Percentiles rank a stretch among this genome's conserved stretches.
Evolutionary conservation across 2,888 invertebrate genomes (phyloP).

Genomic region (Drosophila lacicola): DNA sequence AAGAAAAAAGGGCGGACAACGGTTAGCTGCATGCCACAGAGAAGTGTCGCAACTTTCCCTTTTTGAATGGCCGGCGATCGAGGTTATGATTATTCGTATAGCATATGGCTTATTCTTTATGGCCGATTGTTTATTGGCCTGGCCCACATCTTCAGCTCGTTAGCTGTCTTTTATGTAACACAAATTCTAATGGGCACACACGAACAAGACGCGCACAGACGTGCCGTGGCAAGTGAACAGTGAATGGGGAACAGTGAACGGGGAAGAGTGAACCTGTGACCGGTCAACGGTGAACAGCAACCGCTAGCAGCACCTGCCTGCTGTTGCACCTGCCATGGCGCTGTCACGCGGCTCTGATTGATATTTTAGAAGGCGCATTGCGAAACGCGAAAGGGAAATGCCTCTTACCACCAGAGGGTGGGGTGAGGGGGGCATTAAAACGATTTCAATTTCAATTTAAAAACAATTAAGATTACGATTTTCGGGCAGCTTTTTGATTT

Average conservation of each 20-base stretch:
- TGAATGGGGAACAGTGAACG: conserved; percentile 2
- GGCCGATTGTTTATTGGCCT: conserved; percentile 34
- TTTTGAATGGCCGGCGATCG: conserved; percentile 56
- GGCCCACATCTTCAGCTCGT: conserved; percentile 51
- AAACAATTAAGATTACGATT: conserved; percentile 71
- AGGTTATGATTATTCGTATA: conserved; percentile 55
- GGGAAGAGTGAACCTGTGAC: neutral
- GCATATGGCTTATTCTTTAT: conserved; percentile 35
- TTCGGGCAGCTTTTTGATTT: conserved; percentile 27
- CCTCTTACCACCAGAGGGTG: conserved; percentile 60
- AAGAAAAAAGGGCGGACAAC: conserved; percentile 36
- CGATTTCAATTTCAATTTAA: conserved; percentile 72
- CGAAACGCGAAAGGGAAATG: conserved; percentile 70
- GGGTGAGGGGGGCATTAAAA: conserved; percentile 30
- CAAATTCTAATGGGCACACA: conserved; percentile 47
- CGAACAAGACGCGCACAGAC: conserved; percentile 12
- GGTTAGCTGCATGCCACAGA: conserved; percentile 56
- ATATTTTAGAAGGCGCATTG: conserved; percentile 32
- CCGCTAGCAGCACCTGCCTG: conserved; percentile 32
- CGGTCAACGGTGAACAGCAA: conserved; percentile 13
- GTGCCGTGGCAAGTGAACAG: conserved; percentile 27
- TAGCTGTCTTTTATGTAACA: conserved; percentile 48
- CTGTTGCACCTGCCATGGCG: conserved; percentile 17
- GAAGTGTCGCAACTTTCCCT: conserved; percentile 77
- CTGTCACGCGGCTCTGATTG: conserved; percentile 4